Evolutionary conservation across 1,140 invertebrate species (phyloP).

Genomic region (Drosophila guanche): DNA sequence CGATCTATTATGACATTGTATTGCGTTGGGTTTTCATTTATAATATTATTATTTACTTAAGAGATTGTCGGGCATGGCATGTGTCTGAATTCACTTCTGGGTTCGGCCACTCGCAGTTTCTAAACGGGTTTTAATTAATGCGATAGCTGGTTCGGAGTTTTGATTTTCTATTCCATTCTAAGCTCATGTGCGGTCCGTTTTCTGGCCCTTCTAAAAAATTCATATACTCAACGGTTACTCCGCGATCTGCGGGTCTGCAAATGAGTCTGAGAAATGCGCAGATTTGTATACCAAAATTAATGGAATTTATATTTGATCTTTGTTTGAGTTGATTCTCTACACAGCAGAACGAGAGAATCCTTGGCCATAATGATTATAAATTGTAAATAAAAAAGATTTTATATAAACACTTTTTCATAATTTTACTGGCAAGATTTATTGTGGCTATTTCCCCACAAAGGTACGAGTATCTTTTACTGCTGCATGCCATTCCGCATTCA

Average conservation of each 20-base stretch:
- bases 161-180: slow-evolving; percentile 24
- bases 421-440: background rate
- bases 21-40: slow-evolving; percentile 11
- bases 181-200: slow-evolving; percentile 27
- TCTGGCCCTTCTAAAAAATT: slow-evolving; percentile 44
- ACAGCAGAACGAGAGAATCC: too few species aligned
- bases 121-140: slow-evolving; percentile 43
- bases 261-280: too few species aligned
- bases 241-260: too few species aligned
- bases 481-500: too few species aligned
- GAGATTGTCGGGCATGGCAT: slow-evolving; percentile 9
- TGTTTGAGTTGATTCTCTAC: too few species aligned
- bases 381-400: too few species aligned
- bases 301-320: too few species aligned
- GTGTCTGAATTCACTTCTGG: slow-evolving; percentile 36
- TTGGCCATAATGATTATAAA: too few species aligned
- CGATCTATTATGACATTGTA: slow-evolving; percentile 45
- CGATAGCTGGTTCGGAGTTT: slow-evolving; percentile 23
- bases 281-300: too few species aligned
- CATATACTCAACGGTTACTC: slow-evolving; percentile 21
- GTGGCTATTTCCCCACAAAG: too few species aligned
- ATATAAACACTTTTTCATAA: slow-evolving; percentile 5
- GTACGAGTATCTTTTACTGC: too few species aligned
- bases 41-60: slow-evolving; percentile 1
- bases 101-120: slow-evolving; percentile 22